These are phyloP conservation scores for Sphecodes monilicornis DNA, from an alignment of 2,888 invertebrate genomes.

Conservation along the genomic window DNA sequence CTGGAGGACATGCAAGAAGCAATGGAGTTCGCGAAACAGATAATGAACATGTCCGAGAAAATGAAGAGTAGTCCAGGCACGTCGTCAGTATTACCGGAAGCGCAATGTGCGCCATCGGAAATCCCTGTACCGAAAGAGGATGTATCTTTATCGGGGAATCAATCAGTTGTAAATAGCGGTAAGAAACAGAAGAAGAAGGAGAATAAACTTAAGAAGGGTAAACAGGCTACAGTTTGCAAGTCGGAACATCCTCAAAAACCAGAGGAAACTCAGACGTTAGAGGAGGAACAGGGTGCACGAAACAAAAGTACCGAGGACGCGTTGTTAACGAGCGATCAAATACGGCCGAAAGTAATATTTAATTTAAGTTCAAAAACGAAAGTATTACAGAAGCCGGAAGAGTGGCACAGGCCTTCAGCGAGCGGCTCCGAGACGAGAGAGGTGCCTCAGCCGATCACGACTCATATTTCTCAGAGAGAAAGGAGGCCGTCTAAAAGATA, in stretches of 20 bases:
- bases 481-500: not conserved
- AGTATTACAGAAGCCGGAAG: slow-evolving; percentile 68
- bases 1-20: slow-evolving; percentile 81
- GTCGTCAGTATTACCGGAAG: not conserved
- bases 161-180: not conserved
- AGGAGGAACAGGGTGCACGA: slow-evolving; percentile 25
- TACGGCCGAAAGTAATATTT: slow-evolving; percentile 76
- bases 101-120: slow-evolving; percentile 4
- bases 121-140: slow-evolving; percentile 37
- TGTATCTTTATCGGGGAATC: not conserved
- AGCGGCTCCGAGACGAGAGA: slow-evolving; percentile 22
- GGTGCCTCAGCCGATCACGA: not conserved
- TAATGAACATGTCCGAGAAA: slow-evolving; percentile 77
- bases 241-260: slow-evolving; percentile 19
- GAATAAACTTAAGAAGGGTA: slow-evolving; percentile 21
- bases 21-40: slow-evolving; percentile 80
- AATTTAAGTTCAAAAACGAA: slow-evolving; percentile 75
- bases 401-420: slow-evolving; percentile 62
- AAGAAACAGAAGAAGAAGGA: slow-evolving; percentile 40
- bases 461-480: slow-evolving; percentile 8
- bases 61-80: not conserved
- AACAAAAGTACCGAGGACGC: slow-evolving; percentile 18
- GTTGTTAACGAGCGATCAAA: slow-evolving; percentile 51
- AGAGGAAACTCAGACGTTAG: not conserved
- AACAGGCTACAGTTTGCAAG: slow-evolving; percentile 10